Evolutionary conservation across 2,888 invertebrate species (phyloP), one percentile per base, ranked within the genome.

Genomic region (Eledone cirrhosa): DNA sequence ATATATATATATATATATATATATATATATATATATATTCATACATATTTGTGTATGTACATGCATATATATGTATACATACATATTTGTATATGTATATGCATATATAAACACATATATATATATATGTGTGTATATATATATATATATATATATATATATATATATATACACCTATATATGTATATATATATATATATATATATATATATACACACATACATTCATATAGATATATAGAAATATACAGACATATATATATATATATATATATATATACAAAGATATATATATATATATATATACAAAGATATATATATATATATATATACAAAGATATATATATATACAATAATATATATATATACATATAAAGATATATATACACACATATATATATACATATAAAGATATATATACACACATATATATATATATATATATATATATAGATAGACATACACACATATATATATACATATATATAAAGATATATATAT

Each of bases 11-110:
- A 5, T 5, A 5, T 53, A 53, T 53, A 5, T 53, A 5, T 53
- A 27, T 29, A 67, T 67, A 29, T 67, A 27, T 67, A 67, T 67
- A 29, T 67, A 67, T 67, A 67, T 67, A 27, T 67, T 19, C 31
- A 67, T 67, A 67, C 31, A 67, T 67, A 67, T 67, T 19, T 67
- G n/a, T 67, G 31, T 67, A 67, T 29, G 31, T 29, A 67, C 27
- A 29, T 27, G 11, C 14, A 29, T 0, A 29, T 24, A n/a, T 2
- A 29, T 14, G 0, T 0, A 27, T n/a, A 1, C 27, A 27, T 29
- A 67, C 27, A 11, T 27, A 19, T 67, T 8, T 29, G 11, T 67
- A n/a, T n/a, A 14, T 67, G 14, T 8, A 67, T 8, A 29, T 8
- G 19, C 13, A 67, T 29, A 29, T 19, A 67, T 29, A 67, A 7